Evolutionary conservation across 2,797 vertebrate genomes (phyloP), one percentile per base, ranked within the genome.

Genomic region (Helostoma temminkii): DNA sequence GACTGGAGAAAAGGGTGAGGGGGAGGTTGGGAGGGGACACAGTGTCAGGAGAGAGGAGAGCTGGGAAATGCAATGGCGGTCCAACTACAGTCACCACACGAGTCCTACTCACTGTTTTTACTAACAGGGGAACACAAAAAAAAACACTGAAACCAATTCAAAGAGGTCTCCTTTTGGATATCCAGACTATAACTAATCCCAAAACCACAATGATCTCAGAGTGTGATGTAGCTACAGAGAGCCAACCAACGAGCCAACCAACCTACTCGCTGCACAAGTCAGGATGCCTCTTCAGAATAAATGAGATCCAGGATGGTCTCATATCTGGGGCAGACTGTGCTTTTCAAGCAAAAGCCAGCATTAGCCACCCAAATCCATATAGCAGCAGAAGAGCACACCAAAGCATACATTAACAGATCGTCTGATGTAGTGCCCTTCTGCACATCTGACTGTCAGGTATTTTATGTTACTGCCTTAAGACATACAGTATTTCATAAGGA

Each of bases 41-140:
- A 86, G 84, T 78, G 82, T 85, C 85, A 91, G 88, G 87, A 55
- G 83, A 91, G 86, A 82, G 87, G 86, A 86, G 72, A 90, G 87
- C 84, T 89, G 86, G 90, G 87, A 82, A 82, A 88, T 78, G 82
- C 81, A 37, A 59, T 15, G 78, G 80, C 37, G 16, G 71, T 68
- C 66, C 75, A 74, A 71, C 55, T 60, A 67, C 5, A 54, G 58
- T 71, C 63, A 42, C 75, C 73, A 30, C 53, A 32, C 62, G 60
- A 65, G 50, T 50, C 25, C 43, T 42, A 15, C 25, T 32, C 5
- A 21, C 58, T 46, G 34, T 49, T 25, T 46, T 34, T 11, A 52
- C 49, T 53, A 36, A 30, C 58, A 54, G 48, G 19, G 49, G 10
- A 34, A 30, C 30, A 30, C 30, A 30, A 30, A 37, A 37, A 16